phyloP scores from a whole-genome alignment of 2,888 invertebrate species.

The Serripes groenlandicus region DNA sequence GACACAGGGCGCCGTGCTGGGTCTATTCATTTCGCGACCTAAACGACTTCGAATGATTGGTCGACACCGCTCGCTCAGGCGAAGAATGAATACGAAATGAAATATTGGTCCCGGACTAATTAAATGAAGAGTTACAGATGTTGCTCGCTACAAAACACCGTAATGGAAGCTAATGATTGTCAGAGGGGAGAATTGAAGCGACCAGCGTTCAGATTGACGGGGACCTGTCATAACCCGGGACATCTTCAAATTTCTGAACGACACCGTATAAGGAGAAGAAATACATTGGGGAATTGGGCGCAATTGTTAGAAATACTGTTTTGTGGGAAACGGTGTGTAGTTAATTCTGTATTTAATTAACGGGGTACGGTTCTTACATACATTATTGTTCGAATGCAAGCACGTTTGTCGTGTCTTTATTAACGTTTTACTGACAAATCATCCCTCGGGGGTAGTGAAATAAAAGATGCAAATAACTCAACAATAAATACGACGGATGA shows the following conservation, averaged over 20 bases:
- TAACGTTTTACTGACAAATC: conserved; percentile 61
- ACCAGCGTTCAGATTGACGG: conserved; percentile 47
- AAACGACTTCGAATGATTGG: conserved; percentile 63
- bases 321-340: conserved; percentile 53
- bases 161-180: conserved; percentile 65
- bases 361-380: conserved; percentile 56
- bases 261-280: background rate
- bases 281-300: conserved; percentile 34
- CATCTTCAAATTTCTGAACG: conserved; percentile 38
- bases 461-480: conserved; percentile 16
- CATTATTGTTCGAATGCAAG: conserved; percentile 61
- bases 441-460: conserved; percentile 43
- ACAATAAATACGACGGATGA: background rate
- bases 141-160: conserved; percentile 57
- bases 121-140: conserved; percentile 69
- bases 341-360: conserved; percentile 65
- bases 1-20: conserved; percentile 50
- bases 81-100: conserved; percentile 59
- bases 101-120: conserved; percentile 65
- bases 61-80: conserved; percentile 34
- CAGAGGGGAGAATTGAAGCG: conserved; percentile 37
- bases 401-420: conserved; percentile 56
- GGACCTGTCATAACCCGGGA: conserved; percentile 59
- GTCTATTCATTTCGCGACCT: conserved; percentile 62
- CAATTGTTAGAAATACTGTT: conserved; percentile 33